Conservation (phyloP, 1,140 invertebrate species). For the Aporrectodea caliginosa region DNA sequence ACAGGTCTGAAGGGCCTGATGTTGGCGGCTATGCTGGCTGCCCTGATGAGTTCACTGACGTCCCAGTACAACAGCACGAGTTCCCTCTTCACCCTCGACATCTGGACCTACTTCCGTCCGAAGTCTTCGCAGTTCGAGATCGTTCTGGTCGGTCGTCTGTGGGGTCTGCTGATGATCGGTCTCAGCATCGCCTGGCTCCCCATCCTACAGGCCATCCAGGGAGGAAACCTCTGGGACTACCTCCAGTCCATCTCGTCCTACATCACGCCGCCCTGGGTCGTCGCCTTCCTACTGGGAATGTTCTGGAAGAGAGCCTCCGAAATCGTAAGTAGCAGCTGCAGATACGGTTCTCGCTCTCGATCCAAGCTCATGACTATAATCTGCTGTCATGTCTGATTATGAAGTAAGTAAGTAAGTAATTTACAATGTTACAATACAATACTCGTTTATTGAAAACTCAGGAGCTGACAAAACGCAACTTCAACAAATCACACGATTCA, state of each 20-base stretch:
- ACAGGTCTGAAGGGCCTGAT: constrained; percentile 26
- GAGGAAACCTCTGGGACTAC: constrained; percentile 59
- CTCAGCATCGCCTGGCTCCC: constrained; percentile 24
- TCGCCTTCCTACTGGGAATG: constrained; percentile 57
- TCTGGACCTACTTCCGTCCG: constrained; percentile 54
- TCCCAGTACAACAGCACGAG: constrained; percentile 60
- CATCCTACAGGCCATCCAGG: constrained; percentile 42
- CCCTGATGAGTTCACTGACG: constrained; percentile 38
- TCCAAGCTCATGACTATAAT: no score
- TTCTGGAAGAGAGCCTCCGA: constrained; percentile 58
- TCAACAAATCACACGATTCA: no score
- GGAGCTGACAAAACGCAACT: no score
- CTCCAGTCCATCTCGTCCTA: constrained; percentile 59
- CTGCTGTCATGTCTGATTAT: no score
- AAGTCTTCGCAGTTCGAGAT: constrained; percentile 30
- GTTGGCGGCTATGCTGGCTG: constrained; percentile 23
- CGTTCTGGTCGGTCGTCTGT: constrained; percentile 22
- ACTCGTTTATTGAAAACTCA: no score
- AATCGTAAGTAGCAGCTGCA: no score
- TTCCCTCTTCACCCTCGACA: constrained; percentile 60
- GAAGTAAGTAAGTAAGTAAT: no score
- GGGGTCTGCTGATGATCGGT: constrained; percentile 16
- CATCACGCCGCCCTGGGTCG: constrained; percentile 59
- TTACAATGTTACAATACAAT: no score
- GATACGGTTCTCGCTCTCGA: no score